phyloP scores from a whole-genome alignment of 2,113 vertebrate species.

The Mirza zaza region DNA sequence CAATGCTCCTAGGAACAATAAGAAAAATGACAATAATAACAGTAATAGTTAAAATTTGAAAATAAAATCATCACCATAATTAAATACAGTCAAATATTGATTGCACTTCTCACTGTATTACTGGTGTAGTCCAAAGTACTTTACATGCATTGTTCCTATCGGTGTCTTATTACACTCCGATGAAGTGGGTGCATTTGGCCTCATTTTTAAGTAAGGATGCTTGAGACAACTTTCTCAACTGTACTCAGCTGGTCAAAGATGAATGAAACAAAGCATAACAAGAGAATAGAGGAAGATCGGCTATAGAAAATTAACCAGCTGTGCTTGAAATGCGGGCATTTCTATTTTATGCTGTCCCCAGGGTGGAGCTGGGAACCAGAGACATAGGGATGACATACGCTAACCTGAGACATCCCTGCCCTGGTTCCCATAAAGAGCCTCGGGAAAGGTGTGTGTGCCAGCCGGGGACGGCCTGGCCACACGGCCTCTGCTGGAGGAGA shows the following conservation, averaged over 20 bases:
- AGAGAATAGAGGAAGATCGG: background rate
- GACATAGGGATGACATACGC: background rate
- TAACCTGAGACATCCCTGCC: background rate
- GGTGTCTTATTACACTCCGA: background rate
- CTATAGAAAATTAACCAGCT: background rate
- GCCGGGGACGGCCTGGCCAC: background rate
- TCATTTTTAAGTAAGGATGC: background rate
- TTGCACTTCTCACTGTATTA: background rate
- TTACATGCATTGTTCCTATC: background rate
- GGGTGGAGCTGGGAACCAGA: background rate
- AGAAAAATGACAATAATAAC: background rate
- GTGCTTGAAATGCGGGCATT: background rate
- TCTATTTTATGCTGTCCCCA: background rate
- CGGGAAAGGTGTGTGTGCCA: background rate
- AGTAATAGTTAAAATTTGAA: background rate
- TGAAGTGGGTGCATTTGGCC: background rate
- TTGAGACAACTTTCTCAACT: background rate
- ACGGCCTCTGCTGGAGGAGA: background rate
- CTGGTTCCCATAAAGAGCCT: background rate
- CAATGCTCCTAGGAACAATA: background rate
- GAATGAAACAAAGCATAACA: background rate
- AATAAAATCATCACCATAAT: background rate
- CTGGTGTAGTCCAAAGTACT: background rate
- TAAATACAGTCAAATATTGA: background rate
- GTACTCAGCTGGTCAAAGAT: background rate